A percentile compares a stretch with the other conserved stretches of the same genome.
Conservation (phyloP, 1,140 invertebrate species). For the Chlorops oryzae region DNA sequence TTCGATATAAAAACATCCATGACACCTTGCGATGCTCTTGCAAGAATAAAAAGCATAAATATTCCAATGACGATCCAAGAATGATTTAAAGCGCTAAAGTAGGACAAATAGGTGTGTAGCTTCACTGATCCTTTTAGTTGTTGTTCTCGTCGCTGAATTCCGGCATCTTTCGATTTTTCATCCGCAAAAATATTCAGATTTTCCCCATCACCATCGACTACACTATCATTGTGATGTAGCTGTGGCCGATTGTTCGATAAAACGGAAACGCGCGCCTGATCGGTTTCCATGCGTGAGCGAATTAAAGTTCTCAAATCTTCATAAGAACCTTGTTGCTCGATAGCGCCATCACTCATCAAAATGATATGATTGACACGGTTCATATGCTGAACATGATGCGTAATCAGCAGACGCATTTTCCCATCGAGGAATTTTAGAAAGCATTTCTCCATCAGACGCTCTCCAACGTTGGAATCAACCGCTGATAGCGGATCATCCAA, state of each 20-base stretch:
- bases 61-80: constrained; percentile 55
- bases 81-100: constrained; percentile 63
- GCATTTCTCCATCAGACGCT: constrained; percentile 66
- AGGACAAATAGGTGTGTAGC: constrained; percentile 57
- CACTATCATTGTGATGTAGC: constrained; percentile 24
- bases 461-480: constrained; percentile 74
- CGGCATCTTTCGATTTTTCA: constrained; percentile 18
- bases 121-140: constrained; percentile 47
- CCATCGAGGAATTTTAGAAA: constrained; percentile 62
- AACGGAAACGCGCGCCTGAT: constrained; percentile 37
- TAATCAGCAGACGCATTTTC: constrained; percentile 73
- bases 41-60: constrained; percentile 56
- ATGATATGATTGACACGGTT: constrained; percentile 66
- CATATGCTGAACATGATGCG: constrained; percentile 82
- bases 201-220: constrained; percentile 22
- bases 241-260: constrained; percentile 20
- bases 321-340: constrained; percentile 44
- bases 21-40: constrained; percentile 62
- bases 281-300: constrained; percentile 30
- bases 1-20: constrained; percentile 72
- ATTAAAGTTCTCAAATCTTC: constrained; percentile 36
- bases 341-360: constrained; percentile 54
- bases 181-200: too few species aligned
- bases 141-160: constrained; percentile 44
- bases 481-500: constrained; percentile 78